Evolutionary conservation across 2,888 invertebrate species (phyloP).

Genomic region (Acrocyrtus sp.): DNA sequence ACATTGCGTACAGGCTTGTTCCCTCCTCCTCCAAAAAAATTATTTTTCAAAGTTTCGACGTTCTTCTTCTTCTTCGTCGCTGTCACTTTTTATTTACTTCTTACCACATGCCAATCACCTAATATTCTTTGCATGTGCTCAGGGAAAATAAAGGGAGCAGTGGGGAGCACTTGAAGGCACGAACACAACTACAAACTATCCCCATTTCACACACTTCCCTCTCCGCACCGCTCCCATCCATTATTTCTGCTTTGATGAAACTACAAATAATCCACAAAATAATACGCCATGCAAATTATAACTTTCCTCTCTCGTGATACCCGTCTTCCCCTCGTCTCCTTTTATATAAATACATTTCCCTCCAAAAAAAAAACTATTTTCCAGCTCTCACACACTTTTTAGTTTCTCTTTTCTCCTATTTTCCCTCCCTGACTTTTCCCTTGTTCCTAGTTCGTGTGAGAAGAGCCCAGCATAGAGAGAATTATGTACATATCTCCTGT

Average conservation of each 20-base stretch:
- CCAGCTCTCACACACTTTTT: background rate
- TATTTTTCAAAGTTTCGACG: conserved; percentile 4
- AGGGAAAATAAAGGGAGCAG: background rate
- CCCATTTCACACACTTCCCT: too few species aligned
- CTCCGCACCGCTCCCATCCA: too few species aligned
- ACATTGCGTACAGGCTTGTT: too few species aligned
- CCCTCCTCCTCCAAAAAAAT: too few species aligned
- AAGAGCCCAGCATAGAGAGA: too few species aligned
- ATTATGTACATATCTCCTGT: too few species aligned
- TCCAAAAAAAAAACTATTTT: too few species aligned
- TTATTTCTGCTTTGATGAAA: too few species aligned
- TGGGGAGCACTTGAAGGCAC: background rate
- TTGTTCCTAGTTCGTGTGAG: too few species aligned
- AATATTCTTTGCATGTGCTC: background rate
- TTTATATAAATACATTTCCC: too few species aligned
- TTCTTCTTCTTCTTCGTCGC: background rate
- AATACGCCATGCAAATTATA: conserved; percentile 34
- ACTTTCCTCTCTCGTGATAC: background rate
- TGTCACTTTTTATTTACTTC: background rate
- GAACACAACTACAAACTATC: background rate
- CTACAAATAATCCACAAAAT: conserved; percentile 28
- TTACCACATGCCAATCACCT: background rate
- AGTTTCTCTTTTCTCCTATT: background rate
- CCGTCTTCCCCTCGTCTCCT: too few species aligned
- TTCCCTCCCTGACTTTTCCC: too few species aligned